Conservation (phyloP, 2,888 invertebrate species). For the Drosophila mercatorum region DNA sequence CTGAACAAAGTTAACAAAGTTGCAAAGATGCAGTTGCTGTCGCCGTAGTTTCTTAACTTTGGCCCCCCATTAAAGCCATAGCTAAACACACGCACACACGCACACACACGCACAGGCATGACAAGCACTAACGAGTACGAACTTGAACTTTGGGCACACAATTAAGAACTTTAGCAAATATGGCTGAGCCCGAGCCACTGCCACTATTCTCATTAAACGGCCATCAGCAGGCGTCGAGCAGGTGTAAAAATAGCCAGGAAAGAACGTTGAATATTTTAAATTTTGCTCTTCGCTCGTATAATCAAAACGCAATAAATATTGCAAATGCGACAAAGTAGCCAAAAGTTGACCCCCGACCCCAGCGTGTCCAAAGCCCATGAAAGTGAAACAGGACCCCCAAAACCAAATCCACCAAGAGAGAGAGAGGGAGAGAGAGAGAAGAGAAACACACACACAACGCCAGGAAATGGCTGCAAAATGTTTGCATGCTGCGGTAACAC, state of each 20-base stretch:
- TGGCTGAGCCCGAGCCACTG: constrained; percentile 30
- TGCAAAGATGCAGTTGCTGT: constrained; percentile 37
- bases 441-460: constrained; percentile 9
- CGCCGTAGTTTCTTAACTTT: constrained; percentile 68
- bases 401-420: constrained; percentile 1
- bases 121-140: constrained; percentile 24
- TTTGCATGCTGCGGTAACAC: constrained; percentile 71
- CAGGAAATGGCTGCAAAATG: constrained; percentile 69
- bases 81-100: constrained; percentile 8
- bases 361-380: constrained; percentile 40
- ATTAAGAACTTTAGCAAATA: constrained; percentile 43
- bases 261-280: constrained; percentile 3
- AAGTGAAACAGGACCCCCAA: constrained; percentile 45
- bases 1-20: constrained; percentile 67
- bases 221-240: constrained; percentile 32
- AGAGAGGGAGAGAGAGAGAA: neutral
- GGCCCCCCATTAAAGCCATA: constrained; percentile 53
- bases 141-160: constrained; percentile 53
- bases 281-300: constrained; percentile 38
- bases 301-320: constrained; percentile 78
- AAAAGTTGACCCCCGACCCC: constrained; percentile 54
- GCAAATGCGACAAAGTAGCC: constrained; percentile 70
- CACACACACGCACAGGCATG: neutral
- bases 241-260: constrained; percentile 1
- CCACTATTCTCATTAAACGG: constrained; percentile 46